These are phyloP conservation scores for Polyommatus icarus DNA, from an alignment of 2,888 invertebrate genomes.

Conservation along the genomic window DNA sequence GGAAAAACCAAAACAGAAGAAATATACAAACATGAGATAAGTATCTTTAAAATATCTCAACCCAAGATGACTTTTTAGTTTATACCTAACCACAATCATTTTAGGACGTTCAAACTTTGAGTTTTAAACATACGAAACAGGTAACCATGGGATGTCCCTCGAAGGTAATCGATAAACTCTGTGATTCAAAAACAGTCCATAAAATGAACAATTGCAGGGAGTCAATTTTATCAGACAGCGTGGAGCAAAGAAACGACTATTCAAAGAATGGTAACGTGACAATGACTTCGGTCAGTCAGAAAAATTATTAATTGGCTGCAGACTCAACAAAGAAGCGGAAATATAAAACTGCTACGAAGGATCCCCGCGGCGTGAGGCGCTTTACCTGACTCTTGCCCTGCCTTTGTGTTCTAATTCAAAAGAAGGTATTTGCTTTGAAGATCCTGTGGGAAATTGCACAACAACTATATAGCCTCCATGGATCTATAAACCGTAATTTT, in stretches of 20 bases:
- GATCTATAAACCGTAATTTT: conserved; percentile 57
- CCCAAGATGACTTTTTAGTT: neutral
- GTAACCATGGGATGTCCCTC: neutral
- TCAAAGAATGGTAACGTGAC: conserved; percentile 56
- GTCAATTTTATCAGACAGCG: conserved; percentile 74
- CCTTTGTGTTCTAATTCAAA: conserved; percentile 71
- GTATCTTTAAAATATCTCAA: neutral
- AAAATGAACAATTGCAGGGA: conserved; percentile 72
- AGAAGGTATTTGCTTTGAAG: conserved; percentile 73
- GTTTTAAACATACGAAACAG: conserved; percentile 24
- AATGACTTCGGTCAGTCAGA: conserved; percentile 77
- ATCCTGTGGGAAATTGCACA: conserved; percentile 78
- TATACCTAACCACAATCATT: neutral
- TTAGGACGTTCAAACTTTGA: neutral
- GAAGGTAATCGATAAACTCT: conserved; percentile 39
- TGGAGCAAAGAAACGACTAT: conserved; percentile 54
- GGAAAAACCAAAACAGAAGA: too few species aligned
- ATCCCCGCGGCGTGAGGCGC: conserved; percentile 72
- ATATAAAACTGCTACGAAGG: conserved; percentile 76
- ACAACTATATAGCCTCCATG: conserved; percentile 60
- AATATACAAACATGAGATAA: too few species aligned
- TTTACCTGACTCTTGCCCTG: conserved; percentile 79
- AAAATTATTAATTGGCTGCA: conserved; percentile 78
- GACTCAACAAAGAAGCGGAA: conserved; percentile 78
- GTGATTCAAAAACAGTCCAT: conserved; percentile 58